Evolutionary conservation across 2,888 invertebrate genomes (phyloP), one percentile per base, ranked within the genome.

Genomic region (Synergus umbraculus): DNA sequence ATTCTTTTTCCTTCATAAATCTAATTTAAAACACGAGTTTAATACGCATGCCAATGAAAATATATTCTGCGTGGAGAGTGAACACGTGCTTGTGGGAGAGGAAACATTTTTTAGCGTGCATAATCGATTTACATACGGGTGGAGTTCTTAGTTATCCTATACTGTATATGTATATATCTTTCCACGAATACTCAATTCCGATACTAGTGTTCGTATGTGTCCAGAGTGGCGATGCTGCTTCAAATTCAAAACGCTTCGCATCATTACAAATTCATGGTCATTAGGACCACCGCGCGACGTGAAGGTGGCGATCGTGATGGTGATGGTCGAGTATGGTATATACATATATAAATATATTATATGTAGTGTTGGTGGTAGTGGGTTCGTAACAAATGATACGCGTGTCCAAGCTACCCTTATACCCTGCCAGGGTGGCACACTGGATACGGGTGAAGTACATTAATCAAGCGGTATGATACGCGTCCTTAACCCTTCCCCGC

Each of bases 401-500:
- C 85, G 83, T 83, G 86, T 86, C 83, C 85, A 79, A 84, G 80
- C 79, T 78, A 84, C 85, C 82, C 85, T 85, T 78, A 79, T 83
- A 80, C 78, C 76, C 69, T 73, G 29, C 64, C 67, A 76, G 79
- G 80, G 46, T 64, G 76, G 76, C 76, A 79, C 78, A 80, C 81
- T 84, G 83, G 84, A 85, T 83, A 83, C 82, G 82, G 82, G 83
- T 83, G 83, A 86, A 89, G 87, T 88, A 88, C 88, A 89, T 89
- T 88, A 88, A 89, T 88, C 89, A 88, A 89, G 83, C 83, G 83
- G 81, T 85, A 86, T 84, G 88, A 87, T 88, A 87, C 86, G 88
- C 84, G 83, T 86, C 86, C 87, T 89, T 88, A 88, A 89, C 87
- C 89, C 89, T 89, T 89, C 86, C 83, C 80, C 82, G 54, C 76